A percentile compares a stretch with the other conserved stretches of the same genome.
phyloP scores from a whole-genome alignment of 1,140 invertebrate genomes.

The Spodoptera frugiperda region DNA sequence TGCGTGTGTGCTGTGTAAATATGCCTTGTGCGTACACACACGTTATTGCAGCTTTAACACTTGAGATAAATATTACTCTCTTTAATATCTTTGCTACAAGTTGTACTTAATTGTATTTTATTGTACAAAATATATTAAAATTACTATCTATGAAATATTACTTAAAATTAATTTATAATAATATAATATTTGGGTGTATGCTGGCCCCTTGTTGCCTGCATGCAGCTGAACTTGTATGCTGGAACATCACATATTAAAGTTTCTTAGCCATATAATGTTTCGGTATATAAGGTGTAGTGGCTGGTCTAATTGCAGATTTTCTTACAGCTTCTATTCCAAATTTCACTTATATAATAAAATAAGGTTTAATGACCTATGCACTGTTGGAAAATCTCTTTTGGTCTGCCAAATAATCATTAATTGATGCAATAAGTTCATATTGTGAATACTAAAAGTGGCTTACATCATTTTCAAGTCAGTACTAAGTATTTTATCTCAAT shows the following conservation, averaged over 20 bases:
- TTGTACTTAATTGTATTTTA: constrained; percentile 88
- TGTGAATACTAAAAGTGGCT: constrained; percentile 85
- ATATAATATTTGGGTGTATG: constrained; percentile 79
- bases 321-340: constrained; percentile 85
- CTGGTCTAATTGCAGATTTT: constrained; percentile 86
- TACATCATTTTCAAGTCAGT: constrained; percentile 83
- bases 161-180: constrained; percentile 82
- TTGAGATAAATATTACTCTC: constrained; percentile 86
- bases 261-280: constrained; percentile 85
- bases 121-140: constrained; percentile 87
- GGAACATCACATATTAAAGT: constrained; percentile 83
- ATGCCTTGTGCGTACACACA: constrained; percentile 86
- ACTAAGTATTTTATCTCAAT: constrained; percentile 86
- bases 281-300: constrained; percentile 85
- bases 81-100: constrained; percentile 87
- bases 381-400: constrained; percentile 86
- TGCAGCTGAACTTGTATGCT: constrained; percentile 84
- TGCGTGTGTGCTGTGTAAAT: constrained; percentile 85
- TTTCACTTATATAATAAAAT: constrained; percentile 82
- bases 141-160: constrained; percentile 85
- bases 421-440: constrained; percentile 83
- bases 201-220: constrained; percentile 81
- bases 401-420: constrained; percentile 84
- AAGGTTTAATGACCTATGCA: constrained; percentile 83
- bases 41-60: constrained; percentile 85